A percentile compares a stretch with the other conserved stretches of the same genome.
These are phyloP conservation scores for Hippopotamyrus pictus DNA, from an alignment of 2,797 vertebrate species.

Conservation along the genomic window DNA sequence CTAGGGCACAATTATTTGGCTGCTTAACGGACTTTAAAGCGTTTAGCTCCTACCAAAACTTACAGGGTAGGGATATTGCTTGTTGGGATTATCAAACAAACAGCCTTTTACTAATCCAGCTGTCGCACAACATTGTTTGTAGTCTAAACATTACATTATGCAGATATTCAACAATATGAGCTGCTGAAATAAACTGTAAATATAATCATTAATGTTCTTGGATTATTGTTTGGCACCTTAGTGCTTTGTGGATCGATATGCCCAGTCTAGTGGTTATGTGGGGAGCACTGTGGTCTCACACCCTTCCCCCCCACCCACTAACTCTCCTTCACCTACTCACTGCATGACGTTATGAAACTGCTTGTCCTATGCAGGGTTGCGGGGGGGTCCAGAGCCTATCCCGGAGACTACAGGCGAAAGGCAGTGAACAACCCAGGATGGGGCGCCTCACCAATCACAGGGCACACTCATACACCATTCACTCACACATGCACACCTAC, in stretches of 20 bases:
- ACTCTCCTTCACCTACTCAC: no score
- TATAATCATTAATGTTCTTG: neutral
- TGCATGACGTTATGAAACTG: no score
- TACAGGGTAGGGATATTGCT: neutral
- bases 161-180: neutral
- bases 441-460: neutral
- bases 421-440: neutral
- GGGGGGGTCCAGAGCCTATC: neutral
- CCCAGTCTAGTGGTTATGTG: neutral
- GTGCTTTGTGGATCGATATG: neutral
- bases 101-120: neutral
- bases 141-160: neutral
- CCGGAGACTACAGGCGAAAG: neutral
- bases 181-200: neutral
- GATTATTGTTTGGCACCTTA: neutral
- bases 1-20: neutral
- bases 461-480: no score
- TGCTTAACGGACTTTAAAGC: neutral
- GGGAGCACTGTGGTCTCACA: neutral
- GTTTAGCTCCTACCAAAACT: neutral
- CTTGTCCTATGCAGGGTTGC: neutral
- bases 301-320: no score
- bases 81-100: neutral
- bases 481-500: neutral
- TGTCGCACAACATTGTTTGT: neutral